Evolutionary conservation across 2,888 invertebrate genomes (phyloP).

Genomic region (Venusia cambrica): DNA sequence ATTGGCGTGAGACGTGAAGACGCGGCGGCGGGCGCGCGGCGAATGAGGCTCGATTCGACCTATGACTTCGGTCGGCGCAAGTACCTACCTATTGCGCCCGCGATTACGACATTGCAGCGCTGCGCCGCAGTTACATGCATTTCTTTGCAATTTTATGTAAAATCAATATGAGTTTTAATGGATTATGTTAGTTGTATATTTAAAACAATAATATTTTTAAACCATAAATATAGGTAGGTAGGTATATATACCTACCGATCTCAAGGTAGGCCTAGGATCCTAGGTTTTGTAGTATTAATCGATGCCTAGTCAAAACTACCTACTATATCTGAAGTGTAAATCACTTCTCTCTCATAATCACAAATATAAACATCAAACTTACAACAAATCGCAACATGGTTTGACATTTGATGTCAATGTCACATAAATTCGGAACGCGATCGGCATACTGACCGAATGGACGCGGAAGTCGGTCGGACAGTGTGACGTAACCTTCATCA

Average conservation of each 20-base stretch:
- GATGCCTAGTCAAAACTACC: no score
- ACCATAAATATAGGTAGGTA: no score
- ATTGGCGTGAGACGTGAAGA: constrained; percentile 45
- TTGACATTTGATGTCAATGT: constrained; percentile 31
- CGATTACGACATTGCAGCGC: constrained; percentile 24
- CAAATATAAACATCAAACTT: no score
- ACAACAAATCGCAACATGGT: constrained; percentile 13
- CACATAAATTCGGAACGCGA: constrained; percentile 22
- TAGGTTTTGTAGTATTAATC: no score
- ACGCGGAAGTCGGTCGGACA: constrained; percentile 20
- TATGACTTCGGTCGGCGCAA: constrained; percentile 21
- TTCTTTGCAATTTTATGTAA: background rate
- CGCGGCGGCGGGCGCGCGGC: constrained; percentile 35
- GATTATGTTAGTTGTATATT: no score
- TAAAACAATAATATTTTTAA: no score
- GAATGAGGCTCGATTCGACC: constrained; percentile 35
- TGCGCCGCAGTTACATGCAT: background rate
- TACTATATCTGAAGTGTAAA: no score
- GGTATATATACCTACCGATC: no score
- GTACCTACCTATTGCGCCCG: constrained; percentile 24
- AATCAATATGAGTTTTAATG: no score
- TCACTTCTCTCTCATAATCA: no score
- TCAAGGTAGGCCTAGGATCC: no score
- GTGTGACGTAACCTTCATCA: constrained; percentile 17
- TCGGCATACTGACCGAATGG: constrained; percentile 19